These are phyloP conservation scores for Ceratosolen solmsi DNA, from an alignment of 1,140 invertebrate species.

Conservation along the genomic window DNA sequence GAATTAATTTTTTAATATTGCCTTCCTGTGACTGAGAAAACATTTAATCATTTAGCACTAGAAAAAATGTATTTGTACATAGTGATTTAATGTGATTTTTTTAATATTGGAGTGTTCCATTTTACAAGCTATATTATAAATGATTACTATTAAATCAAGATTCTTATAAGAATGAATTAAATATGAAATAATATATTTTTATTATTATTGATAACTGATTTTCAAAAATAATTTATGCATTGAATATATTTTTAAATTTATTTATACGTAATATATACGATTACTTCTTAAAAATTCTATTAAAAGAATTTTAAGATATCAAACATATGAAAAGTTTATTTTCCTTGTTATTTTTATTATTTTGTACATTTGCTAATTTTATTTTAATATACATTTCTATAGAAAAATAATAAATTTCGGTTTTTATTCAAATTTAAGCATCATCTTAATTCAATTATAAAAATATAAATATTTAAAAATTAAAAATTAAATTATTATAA, in stretches of 20 bases:
- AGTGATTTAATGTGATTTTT: neutral
- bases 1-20: neutral
- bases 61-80: neutral
- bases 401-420: neutral
- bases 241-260: neutral
- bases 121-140: neutral
- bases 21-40: neutral
- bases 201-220: neutral
- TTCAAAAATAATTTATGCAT: slow-evolving; percentile 10
- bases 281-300: neutral
- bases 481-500: neutral
- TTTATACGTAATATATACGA: neutral
- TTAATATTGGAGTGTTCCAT: neutral
- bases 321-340: neutral
- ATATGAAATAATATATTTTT: neutral
- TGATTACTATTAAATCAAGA: neutral
- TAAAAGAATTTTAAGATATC: neutral
- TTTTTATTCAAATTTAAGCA: neutral
- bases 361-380: neutral
- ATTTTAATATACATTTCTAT: neutral
- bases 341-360: neutral
- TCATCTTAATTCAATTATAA: neutral
- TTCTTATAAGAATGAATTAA: neutral
- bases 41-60: neutral
- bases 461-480: neutral